phyloP scores from a whole-genome alignment of 2,797 vertebrate species.

The Ambastaia sidthimunki region DNA sequence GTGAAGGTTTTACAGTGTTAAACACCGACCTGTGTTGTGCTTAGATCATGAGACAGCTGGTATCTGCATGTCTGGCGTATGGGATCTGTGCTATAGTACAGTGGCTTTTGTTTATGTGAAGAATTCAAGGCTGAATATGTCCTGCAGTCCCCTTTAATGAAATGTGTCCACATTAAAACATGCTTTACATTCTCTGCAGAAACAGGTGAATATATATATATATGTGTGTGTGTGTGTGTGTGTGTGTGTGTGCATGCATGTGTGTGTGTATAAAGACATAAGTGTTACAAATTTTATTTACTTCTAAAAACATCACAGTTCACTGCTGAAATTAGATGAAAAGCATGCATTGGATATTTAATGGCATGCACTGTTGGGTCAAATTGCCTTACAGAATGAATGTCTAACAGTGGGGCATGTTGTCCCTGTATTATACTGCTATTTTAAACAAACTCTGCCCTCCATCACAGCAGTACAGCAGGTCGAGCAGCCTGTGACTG shows the following conservation, averaged over 20 bases:
- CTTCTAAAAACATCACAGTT: too few species aligned
- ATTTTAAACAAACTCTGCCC: constrained; percentile 16
- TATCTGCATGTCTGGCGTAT: constrained; percentile 54
- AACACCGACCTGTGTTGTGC: constrained; percentile 24
- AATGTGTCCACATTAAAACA: constrained; percentile 56
- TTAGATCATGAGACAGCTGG: constrained; percentile 49
- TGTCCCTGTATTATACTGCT: background rate
- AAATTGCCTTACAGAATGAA: background rate
- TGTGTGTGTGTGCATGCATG: too few species aligned
- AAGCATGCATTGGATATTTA: background rate
- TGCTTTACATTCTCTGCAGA: constrained; percentile 20
- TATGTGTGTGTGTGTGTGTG: too few species aligned
- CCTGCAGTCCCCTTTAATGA: constrained; percentile 57
- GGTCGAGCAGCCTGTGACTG: constrained; percentile 64
- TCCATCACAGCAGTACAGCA: constrained; percentile 50
- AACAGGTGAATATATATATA: background rate
- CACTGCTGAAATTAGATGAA: too few species aligned
- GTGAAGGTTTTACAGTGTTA: constrained; percentile 48
- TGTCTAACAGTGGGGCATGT: background rate
- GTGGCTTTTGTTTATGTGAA: constrained; percentile 53
- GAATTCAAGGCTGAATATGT: constrained; percentile 58
- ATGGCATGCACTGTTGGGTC: background rate
- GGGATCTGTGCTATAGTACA: constrained; percentile 55
- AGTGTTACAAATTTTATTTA: too few species aligned
- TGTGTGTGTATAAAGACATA: too few species aligned